A percentile compares a stretch with the other conserved stretches of the same genome.
phyloP scores from a whole-genome alignment of 2,797 vertebrate genomes.

The Lepilemur septentrionalis region DNA sequence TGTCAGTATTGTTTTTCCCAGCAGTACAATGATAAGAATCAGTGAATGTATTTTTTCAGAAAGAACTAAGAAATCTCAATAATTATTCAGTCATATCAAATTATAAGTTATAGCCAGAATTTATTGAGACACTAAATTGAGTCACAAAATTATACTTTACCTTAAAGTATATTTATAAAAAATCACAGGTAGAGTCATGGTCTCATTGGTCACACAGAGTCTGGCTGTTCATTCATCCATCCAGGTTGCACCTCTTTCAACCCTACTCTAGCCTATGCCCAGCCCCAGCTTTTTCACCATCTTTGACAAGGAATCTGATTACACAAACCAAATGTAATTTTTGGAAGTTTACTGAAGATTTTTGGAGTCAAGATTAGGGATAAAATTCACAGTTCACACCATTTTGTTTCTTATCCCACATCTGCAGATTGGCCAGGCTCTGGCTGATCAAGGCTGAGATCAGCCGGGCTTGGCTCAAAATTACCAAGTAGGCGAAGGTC shows the following conservation, averaged over 20 bases:
- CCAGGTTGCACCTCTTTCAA: not conserved
- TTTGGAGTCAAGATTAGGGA: not conserved
- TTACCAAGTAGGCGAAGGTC: not conserved
- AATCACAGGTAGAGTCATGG: not conserved
- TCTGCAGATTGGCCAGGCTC: not conserved
- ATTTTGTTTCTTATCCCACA: not conserved
- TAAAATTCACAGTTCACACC: not conserved
- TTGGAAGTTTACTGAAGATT: not conserved
- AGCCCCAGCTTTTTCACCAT: not conserved
- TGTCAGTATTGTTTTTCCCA: not conserved
- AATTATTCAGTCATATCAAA: not conserved
- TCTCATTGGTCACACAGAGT: not conserved
- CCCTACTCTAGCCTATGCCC: not conserved
- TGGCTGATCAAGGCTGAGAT: not conserved
- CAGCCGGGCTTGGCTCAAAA: not conserved
- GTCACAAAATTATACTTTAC: not conserved
- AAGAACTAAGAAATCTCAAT: slow-evolving; percentile 29
- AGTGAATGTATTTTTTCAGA: not conserved
- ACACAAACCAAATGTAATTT: not conserved
- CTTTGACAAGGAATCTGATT: not conserved
- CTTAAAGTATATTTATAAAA: slow-evolving; percentile 10
- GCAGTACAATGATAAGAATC: slow-evolving; percentile 28
- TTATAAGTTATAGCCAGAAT: not conserved
- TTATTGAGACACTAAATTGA: not conserved
- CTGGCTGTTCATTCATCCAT: not conserved